Base-by-base conservation (phyloP, 1,140 invertebrate genomes). In the Neomicropteryx cornuta region DNA sequence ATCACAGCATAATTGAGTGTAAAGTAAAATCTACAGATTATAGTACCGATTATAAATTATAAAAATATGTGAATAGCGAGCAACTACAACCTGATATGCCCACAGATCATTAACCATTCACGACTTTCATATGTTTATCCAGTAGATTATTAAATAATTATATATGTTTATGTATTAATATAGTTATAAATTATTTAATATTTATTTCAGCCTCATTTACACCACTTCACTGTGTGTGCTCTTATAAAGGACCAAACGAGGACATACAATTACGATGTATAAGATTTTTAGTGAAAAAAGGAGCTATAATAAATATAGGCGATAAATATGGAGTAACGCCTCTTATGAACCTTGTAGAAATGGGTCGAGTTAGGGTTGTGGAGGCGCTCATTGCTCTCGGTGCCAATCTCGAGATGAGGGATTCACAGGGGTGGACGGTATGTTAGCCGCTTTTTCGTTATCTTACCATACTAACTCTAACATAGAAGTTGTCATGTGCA, bases 341-440 rank as follows among this genome's bases (percentile, higher is more conserved):
- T 18, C 46, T 77, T 5, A 77, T 76, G 71, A 59, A 56, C 36
- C 67, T 72, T 14, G 62, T 66, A 21, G 56, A 52, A 32, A 53
- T 50, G 16, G 60, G 68, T 24, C 52, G 59, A 36, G 30, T 39
- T 6, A 50, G 59, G 35, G 62, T 73, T 22, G 55, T 74, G 0
- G 13, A 52, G 35, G 54, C 70, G 37, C 39, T 77, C 8, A 32
- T 74, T 13, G 56, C 66, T 31, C 40, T 56, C 22, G 43, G 58
- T 20, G 54, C 62, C 21, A 60, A 72, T 52, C 57, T 75, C 36
- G 62, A 76, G 55, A 61, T 62, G 42, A 56, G 50, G 33, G 73
- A 76, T 49, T 53, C 48, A 23, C 62, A 69, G 36, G 62, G 66
- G 8, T 66, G 63, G 62, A 71, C 72, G 37, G 74, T 74, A 57